Conservation (phyloP, 2,113 vertebrate genomes). For the Himantopus leucocephalus region DNA sequence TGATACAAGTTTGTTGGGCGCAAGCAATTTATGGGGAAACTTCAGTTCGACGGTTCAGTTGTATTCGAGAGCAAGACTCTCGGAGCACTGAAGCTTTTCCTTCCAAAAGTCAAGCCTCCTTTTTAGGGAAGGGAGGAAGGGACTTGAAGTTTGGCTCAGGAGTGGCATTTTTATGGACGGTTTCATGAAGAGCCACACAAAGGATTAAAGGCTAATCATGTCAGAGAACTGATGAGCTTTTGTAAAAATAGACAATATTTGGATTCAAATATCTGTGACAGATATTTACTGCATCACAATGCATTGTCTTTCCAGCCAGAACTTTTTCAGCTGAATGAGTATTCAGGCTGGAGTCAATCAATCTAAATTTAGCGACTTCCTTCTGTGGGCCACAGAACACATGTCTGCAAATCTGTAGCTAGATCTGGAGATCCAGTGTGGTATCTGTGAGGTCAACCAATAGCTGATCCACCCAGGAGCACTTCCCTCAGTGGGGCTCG, state of each 20-base stretch:
- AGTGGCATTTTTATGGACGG: not conserved
- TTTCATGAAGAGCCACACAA: not conserved
- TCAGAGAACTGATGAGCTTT: conserved; percentile 35
- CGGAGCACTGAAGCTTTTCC: not conserved
- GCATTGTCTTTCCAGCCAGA: conserved; percentile 17
- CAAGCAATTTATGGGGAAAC: not conserved
- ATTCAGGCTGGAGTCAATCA: conserved; percentile 22
- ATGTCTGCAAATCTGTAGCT: not conserved
- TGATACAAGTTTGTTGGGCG: not conserved
- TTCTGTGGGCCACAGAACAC: not conserved
- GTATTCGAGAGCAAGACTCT: not conserved
- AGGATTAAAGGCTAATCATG: not conserved
- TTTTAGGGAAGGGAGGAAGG: not conserved
- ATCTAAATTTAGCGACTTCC: not conserved
- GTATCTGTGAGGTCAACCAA: not conserved
- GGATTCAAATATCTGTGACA: conserved; percentile 27
- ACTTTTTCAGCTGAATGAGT: not conserved
- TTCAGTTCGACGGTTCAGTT: not conserved
- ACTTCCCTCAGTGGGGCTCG: not conserved
- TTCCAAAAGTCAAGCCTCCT: not conserved
- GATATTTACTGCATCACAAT: conserved; percentile 31
- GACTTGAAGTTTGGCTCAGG: conserved; percentile 14
- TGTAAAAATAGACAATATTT: conserved; percentile 55
- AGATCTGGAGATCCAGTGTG: not conserved
- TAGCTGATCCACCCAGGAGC: not conserved